These are phyloP conservation scores for Alosa sapidissima DNA, from an alignment of 2,797 vertebrate genomes.

Conservation along the genomic window DNA sequence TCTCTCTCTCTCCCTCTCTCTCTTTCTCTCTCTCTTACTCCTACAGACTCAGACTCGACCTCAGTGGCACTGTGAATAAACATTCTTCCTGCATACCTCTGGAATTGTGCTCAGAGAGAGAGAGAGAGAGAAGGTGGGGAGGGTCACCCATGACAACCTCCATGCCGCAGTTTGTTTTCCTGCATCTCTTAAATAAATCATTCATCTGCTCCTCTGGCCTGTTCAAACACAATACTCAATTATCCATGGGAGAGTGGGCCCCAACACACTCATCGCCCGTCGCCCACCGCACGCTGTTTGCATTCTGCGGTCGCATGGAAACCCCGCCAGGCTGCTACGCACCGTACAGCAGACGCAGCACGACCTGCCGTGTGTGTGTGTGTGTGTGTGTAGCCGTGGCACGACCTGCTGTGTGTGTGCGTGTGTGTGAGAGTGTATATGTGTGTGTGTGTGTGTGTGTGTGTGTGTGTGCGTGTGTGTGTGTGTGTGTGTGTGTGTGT, in stretches of 20 bases:
- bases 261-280: not conserved
- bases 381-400: too few relatives aligned
- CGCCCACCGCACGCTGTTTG: conserved; percentile 48
- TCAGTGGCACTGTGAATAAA: not conserved
- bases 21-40: too few relatives aligned
- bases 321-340: conserved; percentile 61
- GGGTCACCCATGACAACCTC: not conserved
- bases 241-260: conserved; percentile 55
- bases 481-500: too few relatives aligned
- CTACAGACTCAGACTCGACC: not conserved
- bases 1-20: too few relatives aligned
- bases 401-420: too few relatives aligned
- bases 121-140: not conserved
- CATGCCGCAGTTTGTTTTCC: not conserved
- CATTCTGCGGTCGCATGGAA: conserved; percentile 74
- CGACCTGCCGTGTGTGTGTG: not conserved
- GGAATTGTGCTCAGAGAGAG: conserved; percentile 23
- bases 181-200: conserved; percentile 66
- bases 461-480: too few relatives aligned
- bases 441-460: too few relatives aligned
- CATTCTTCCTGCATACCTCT: conserved; percentile 42
- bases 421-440: too few relatives aligned
- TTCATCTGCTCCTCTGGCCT: conserved; percentile 64
- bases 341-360: conserved; percentile 30
- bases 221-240: conserved; percentile 59